Base-by-base conservation (phyloP, 2,888 invertebrate genomes). In the Drosophila lutescens region DNA sequence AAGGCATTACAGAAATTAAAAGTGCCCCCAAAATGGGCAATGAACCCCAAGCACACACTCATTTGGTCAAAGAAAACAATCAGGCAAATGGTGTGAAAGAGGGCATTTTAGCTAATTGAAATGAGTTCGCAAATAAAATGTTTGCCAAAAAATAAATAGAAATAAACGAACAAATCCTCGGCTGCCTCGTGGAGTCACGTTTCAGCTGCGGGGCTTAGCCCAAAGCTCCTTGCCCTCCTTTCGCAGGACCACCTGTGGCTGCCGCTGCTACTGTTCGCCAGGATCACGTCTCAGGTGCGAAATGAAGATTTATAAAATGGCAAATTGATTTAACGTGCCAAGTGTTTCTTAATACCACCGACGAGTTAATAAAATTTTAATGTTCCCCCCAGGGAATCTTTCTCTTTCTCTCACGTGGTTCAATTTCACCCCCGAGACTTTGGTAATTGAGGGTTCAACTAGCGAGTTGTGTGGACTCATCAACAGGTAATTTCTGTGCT, bases 71-170 rank as follows among this genome's bases (percentile, higher is more conserved):
- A 34, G 17, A 43, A 71, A 76, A 89, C 90, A 90, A 90, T 90
- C 87, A 87, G 80, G 66, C 75, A 90, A 90, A 90, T 91, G 90
- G 90, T 79, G 86, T 79, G 80, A 89, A 56, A 60, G 15, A 66
- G 81, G 76, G 78, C 91, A 89, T 91, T 91, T 86, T 89, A 88
- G 88, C 83, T 91, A 91, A 91, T 91, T 91, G 91, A 91, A 91
- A 87, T 57, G 76, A 68, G 76, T 72, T 54, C 40, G 72, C 69
- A 46, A 87, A 68, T 30, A 63, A 76, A 72, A 68, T 70, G 51
- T 38, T 61, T 54, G 72, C 40, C 65, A 76, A 73, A 68, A 79
- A 74, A 74, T 70, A 74, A 77, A 72, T 76, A 55, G 44, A 74
- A 67, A 68, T 74, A 71, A 77, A 63, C 57, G 75, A 66, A 69